These are phyloP conservation scores for Mesorhabditis spiculigera DNA, from an alignment of 2,888 invertebrate species.

Conservation along the genomic window DNA sequence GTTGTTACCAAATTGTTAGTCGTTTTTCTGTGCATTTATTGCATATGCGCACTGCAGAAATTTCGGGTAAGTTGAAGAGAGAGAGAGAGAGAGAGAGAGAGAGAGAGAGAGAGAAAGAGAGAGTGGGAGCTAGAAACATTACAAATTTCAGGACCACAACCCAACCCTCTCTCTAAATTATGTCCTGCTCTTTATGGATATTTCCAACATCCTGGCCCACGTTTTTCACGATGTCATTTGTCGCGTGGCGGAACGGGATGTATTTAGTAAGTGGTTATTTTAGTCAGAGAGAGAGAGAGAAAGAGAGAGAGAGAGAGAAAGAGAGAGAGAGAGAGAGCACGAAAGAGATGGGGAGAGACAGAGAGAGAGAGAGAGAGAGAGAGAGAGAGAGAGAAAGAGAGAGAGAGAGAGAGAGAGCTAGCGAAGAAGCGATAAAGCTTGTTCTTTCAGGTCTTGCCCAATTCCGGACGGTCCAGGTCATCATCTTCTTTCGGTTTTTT, in stretches of 20 bases:
- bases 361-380: no score
- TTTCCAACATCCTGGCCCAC: background rate
- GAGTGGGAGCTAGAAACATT: no score
- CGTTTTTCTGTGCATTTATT: background rate
- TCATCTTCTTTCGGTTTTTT: background rate
- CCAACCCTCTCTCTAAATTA: background rate
- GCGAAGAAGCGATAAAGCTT: background rate
- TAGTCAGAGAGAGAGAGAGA: no score
- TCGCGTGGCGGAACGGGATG: background rate
- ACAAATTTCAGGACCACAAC: background rate
- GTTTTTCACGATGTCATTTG: background rate
- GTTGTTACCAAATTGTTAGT: background rate
- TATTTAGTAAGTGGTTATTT: background rate
- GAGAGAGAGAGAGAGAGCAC: no score
- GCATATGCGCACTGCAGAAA: background rate
- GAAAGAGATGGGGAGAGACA: no score
- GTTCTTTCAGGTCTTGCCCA: background rate
- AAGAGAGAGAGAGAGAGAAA: no score
- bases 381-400: background rate
- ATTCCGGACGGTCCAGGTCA: background rate
- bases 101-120: no score
- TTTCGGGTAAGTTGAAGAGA: background rate
- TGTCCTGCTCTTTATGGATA: background rate
- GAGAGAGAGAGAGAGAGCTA: background rate
- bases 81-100: background rate